Evolutionary conservation across 2,113 vertebrate genomes (phyloP).

Genomic region (Nothoprocta pentlandii): DNA sequence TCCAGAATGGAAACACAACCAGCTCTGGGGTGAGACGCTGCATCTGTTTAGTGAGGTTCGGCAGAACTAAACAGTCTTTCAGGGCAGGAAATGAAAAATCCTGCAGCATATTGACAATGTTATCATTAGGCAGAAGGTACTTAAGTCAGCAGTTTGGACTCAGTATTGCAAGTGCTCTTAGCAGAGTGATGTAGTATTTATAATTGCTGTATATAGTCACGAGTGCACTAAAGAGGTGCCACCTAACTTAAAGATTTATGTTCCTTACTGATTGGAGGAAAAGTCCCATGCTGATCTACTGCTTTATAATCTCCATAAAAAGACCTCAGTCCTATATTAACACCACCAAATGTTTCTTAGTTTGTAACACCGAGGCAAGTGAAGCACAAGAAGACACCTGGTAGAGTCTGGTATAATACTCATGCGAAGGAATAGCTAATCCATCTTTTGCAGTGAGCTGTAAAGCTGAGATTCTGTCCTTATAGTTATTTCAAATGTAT

Average conservation of each 20-base stretch:
- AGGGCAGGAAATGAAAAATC: background rate
- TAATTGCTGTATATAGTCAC: background rate
- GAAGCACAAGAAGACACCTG: background rate
- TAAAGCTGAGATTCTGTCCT: background rate
- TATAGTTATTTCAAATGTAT: background rate
- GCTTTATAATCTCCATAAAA: background rate
- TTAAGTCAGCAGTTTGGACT: background rate
- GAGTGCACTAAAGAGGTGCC: fast-evolving
- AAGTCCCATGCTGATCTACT: background rate
- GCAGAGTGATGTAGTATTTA: background rate
- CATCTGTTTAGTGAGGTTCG: background rate
- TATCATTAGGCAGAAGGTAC: background rate
- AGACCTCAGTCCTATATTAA: background rate
- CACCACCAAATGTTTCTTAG: background rate
- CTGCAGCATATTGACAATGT: background rate
- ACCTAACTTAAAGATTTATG: background rate
- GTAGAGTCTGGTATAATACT: background rate
- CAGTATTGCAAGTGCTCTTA: background rate
- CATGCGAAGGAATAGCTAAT: background rate
- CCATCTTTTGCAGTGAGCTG: background rate
- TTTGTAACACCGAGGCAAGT: background rate
- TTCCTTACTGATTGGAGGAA: background rate
- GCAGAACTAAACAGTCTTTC: background rate
- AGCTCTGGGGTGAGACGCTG: constrained; percentile 3
- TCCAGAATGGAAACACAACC: constrained; percentile 16